Evolutionary conservation across 2,888 invertebrate species (phyloP), one percentile per base, ranked within the genome.

Genomic region (Mamestra brassicae): DNA sequence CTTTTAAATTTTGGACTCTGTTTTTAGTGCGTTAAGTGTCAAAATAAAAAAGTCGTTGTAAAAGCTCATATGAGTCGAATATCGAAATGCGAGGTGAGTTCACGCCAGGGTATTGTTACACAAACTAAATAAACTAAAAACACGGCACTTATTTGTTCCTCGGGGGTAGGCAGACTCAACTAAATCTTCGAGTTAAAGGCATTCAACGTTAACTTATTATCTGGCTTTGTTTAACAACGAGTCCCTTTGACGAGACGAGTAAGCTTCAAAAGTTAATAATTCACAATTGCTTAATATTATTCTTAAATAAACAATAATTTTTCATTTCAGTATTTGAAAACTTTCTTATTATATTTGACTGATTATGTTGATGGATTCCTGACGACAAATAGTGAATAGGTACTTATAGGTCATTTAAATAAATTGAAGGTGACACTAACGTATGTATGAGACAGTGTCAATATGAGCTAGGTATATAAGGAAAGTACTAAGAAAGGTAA

Each of bases 101-200:
- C 90, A 93, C 89, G 90, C 90, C 81, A 84, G 74, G 74, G 85
- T 90, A 94, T 95, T 95, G 94, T 95, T 94, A 91, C 87, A 88
- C 82, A 88, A 90, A 92, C 89, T 89, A 94, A 94, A 93, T 93
- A 93, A 94, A 94, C 81, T 88, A 93, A 92, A 92, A 92, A 90
- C 77, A 88, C 81, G 86, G 81, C 84, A 90, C 89, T 90, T 90
- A 92, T 93, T 94, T 93, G 92, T 93, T 94, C 91, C 92, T 92
- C 86, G 88, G 84, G 89, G 91, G 91, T 90, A 90, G 89, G 90
- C 88, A 90, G 88, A 89, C 89, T 85, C 84, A 87, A 85, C 85
- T 89, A 87, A 87, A 87, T 89, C 81, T 84, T 85, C 58, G 63
- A 79, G 81, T 80, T 76, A 85, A 84, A 85, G 76, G 82, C 78